These are phyloP conservation scores for Lycodopsis pacificus DNA, from an alignment of 2,797 vertebrate species.

Conservation along the genomic window DNA sequence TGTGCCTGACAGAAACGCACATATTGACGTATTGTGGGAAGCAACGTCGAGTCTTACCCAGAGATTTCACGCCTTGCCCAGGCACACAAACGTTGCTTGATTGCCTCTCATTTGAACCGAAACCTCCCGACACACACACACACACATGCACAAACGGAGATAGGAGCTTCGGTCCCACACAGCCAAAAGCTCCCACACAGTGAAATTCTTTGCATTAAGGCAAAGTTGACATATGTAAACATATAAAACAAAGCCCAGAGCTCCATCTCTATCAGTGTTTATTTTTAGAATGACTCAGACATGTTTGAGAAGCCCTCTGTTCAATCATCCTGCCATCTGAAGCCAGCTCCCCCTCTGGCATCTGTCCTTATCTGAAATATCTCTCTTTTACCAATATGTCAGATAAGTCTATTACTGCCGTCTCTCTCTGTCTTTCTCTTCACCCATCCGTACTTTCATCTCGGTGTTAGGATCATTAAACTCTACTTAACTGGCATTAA, in stretches of 20 bases:
- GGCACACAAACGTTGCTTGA: conserved; percentile 76
- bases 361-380: conserved; percentile 5
- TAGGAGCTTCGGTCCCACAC: conserved; percentile 21
- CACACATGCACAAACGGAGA: conserved; percentile 58
- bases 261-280: conserved; percentile 53
- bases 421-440: conserved; percentile 1
- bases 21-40: conserved; percentile 67
- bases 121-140: conserved; percentile 58
- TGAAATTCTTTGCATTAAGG: conserved; percentile 31
- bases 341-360: background rate
- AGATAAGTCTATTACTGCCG: conserved; percentile 5
- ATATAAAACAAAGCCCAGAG: conserved; percentile 35
- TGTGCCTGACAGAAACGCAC: conserved; percentile 14
- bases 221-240: conserved; percentile 23
- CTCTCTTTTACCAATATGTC: conserved; percentile 4
- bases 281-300: conserved; percentile 50
- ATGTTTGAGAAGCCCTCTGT: conserved; percentile 27
- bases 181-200: conserved; percentile 30
- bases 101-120: conserved; percentile 73
- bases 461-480: conserved; percentile 19
- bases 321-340: conserved; percentile 30
- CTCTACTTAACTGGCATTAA: conserved; percentile 20
- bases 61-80: conserved; percentile 73
- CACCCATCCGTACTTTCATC: conserved; percentile 33
- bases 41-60: conserved; percentile 41